phyloP scores from a whole-genome alignment of 2,113 vertebrate species.

The Condylura cristata region DNA sequence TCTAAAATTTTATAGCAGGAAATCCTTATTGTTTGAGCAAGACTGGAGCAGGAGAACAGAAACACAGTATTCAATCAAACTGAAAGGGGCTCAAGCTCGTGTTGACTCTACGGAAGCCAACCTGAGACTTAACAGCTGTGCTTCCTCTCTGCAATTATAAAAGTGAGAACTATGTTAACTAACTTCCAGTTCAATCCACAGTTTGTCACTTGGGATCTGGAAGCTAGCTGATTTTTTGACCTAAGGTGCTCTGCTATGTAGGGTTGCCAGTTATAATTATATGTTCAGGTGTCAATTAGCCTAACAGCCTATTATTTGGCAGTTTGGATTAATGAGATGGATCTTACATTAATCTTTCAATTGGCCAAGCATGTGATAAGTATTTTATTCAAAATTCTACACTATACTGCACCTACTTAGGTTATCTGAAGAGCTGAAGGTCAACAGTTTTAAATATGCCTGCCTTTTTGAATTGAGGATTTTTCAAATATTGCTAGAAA shows the following conservation, averaged over 20 bases:
- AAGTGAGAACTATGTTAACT: constrained; percentile 37
- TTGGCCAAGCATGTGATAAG: background rate
- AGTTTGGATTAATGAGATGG: constrained; percentile 56
- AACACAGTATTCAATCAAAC: background rate
- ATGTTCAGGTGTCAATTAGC: constrained; percentile 67
- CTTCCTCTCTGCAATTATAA: constrained; percentile 24
- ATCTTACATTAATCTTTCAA: constrained; percentile 52
- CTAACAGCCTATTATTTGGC: constrained; percentile 63
- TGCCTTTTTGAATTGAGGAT: background rate
- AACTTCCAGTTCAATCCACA: background rate
- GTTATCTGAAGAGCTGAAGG: background rate
- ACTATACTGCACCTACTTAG: background rate
- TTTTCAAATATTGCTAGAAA: constrained; percentile 7
- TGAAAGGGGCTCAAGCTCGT: background rate
- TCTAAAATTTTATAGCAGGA: background rate
- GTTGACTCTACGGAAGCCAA: background rate
- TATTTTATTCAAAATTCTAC: background rate
- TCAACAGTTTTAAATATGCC: background rate
- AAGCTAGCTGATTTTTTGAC: constrained; percentile 44
- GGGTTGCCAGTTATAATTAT: constrained; percentile 68
- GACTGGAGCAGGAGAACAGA: background rate
- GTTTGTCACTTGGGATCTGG: constrained; percentile 45
- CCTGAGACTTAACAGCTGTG: background rate
- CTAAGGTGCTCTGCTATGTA: constrained; percentile 50
- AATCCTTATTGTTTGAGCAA: background rate